Base-by-base conservation (phyloP, 2,888 invertebrate species). In the Hedya salicella region DNA sequence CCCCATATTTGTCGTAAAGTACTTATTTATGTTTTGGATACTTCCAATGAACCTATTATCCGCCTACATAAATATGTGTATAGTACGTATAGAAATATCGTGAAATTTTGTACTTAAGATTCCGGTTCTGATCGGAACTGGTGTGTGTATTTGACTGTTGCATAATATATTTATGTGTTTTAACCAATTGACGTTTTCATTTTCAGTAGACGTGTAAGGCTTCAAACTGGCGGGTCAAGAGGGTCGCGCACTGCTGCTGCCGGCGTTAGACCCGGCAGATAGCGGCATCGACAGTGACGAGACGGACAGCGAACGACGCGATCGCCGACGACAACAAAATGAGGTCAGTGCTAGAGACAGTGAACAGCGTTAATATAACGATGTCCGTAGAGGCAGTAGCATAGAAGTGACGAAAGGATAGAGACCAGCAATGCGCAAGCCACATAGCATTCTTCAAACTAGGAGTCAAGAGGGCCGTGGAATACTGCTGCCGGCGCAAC, bases 151-250 rank as follows among this genome's bases (percentile, higher is more conserved):
- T 25, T 25, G 25, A 6, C 36, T 36, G 9, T 36, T 25, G 2
- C 36, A 1, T 6, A 6, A 9, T 36, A 9, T 36, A 36, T 36
- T 36, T 36, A 36, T 25, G 25, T 25, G 25, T 36, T 1, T 36
- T 9, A 36, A 36, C 25, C 3, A 36, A 13, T 2, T 0, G 9
- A 2, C 9, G 6, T 13, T 17, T 44, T 11, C 16, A 17, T 50
- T 50, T 48, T 19, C 48, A 48, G 46, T 44, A 36, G 48, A 4
- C 32, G 48, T 21, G 36, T 25, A n/a, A 60, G 44, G 71, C 13
- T 68, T 25, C 78, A 86, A 82, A 72, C 79, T 87, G 86, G 85
- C 81, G 79, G 80, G 5, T 30, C 66, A 21, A 9, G 60, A 66
- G 53, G 21, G 46, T 16, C 32, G 42, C 17, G 49, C 17, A n/a